Base-by-base conservation (phyloP, 2,888 invertebrate species). In the Philereme transversata region DNA sequence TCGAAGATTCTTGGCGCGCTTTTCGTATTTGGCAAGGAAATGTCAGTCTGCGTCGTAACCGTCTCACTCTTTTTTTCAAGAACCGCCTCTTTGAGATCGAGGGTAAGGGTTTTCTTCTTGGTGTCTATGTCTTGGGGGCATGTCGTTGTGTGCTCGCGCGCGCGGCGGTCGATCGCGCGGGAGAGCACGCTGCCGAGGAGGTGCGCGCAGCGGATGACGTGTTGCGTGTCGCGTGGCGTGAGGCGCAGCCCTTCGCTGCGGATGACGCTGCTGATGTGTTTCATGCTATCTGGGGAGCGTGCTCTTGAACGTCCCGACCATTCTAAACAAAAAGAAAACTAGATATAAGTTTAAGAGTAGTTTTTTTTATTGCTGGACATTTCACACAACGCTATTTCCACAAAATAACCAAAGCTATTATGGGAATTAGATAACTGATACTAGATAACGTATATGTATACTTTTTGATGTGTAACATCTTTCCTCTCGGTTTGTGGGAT, bases 1-100 rank as follows among this genome's bases (percentile, higher is more conserved):
- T 92, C 92, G 65, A 92, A 92, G 0, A 92, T 92, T 67, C 75
- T 84, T n/a, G 92, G 92, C 72, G 92, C 92, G 67, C 89, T 90
- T 71, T 85, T 87, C 0, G 92, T 92, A 57, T 92, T 92, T 0
- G 92, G 92, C 41, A 91, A 64, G 4, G 92, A 92, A 50, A 92
- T 92, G 65, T 92, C 92, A 2, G 92, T 92, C 65, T 92, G 92
- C 0, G 91, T 91, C 0, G 85, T 87, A 0, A 81, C 88, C 0
- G 79, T 81, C 11, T 82, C 80, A 5, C 77, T 72, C 0, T 78
- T 81, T 11, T 81, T 77, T 1, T 78, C 62, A 0, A 81, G 57
- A 7, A 69, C 76, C 0, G 85, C 86, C 74, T 88, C 89, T 76
- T 79, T 88, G 71, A 92, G 69, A 49, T 90, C 81, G 33, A 92